Percentiles rank a stretch among this genome's conserved stretches.
Evolutionary conservation across 2,888 invertebrate species (phyloP).

Genomic region (Nomada ruficornis): DNA sequence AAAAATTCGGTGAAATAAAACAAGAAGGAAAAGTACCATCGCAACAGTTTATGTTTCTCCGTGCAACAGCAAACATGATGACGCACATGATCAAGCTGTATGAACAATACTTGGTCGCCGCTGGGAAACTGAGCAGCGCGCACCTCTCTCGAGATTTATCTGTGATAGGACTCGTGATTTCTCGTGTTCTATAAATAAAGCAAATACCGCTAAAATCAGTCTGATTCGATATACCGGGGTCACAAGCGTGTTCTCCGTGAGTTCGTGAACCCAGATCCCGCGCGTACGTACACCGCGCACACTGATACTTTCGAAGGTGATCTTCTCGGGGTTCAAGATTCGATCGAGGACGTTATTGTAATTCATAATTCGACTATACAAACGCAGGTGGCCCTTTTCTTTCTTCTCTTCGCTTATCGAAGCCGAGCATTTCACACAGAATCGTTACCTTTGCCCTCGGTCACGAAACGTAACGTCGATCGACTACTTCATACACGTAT

Average conservation of each 20-base stretch:
- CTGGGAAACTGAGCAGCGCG: not conserved
- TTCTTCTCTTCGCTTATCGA: too few species aligned
- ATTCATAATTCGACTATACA: conserved; percentile 17
- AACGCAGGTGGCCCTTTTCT: not conserved
- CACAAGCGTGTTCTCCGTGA: conserved; percentile 39
- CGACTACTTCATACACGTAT: not conserved
- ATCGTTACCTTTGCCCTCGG: not conserved
- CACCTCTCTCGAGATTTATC: conserved; percentile 12
- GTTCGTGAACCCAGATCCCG: conserved; percentile 29
- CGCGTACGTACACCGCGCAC: not conserved
- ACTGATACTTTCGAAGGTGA: conserved; percentile 7
- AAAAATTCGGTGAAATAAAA: too few species aligned
- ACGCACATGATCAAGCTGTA: conserved; percentile 32
- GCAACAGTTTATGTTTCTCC: conserved; percentile 38
- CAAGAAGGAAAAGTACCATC: too few species aligned
- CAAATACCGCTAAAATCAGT: conserved; percentile 68
- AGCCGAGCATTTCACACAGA: not conserved
- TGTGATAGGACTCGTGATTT: conserved; percentile 26
- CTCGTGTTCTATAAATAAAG: conserved; percentile 53
- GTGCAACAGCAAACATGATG: conserved; percentile 26
- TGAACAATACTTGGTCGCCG: conserved; percentile 31
- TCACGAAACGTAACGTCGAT: not conserved
- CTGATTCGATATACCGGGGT: conserved; percentile 60
- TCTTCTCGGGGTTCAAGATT: conserved; percentile 1
- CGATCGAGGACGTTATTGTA: conserved; percentile 7